phyloP scores from a whole-genome alignment of 2,888 invertebrate species.

The Platerodrilus igneus region DNA sequence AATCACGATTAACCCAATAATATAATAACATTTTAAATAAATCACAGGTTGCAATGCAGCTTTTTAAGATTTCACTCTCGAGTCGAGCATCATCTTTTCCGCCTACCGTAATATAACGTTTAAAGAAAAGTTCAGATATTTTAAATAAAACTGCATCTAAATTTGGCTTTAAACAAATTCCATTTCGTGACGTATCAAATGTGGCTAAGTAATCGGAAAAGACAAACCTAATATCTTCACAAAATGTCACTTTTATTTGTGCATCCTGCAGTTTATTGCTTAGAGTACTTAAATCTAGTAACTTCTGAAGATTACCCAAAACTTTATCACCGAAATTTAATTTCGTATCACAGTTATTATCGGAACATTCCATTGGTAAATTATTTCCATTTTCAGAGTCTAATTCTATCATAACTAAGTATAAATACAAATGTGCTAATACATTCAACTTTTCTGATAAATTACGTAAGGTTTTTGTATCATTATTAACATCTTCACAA shows the following conservation, averaged over 20 bases:
- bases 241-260: conserved; percentile 55
- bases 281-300: conserved; percentile 56
- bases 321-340: conserved; percentile 52
- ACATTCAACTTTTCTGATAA: conserved; percentile 38
- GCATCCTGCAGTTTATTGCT: conserved; percentile 41
- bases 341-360: conserved; percentile 23
- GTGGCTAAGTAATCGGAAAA: conserved; percentile 55
- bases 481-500: conserved; percentile 35
- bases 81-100: conserved; percentile 33
- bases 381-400: conserved; percentile 36
- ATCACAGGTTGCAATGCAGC: conserved; percentile 58
- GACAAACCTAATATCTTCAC: conserved; percentile 49
- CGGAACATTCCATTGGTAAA: too few species aligned
- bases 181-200: conserved; percentile 47
- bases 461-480: conserved; percentile 34
- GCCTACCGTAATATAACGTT: conserved; percentile 35
- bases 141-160: conserved; percentile 44
- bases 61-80: conserved; percentile 30
- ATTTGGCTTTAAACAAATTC: conserved; percentile 46
- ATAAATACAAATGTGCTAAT: conserved; percentile 40
- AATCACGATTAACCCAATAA: conserved; percentile 65
- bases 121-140: conserved; percentile 43
- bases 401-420: too few species aligned
- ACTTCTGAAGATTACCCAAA: conserved; percentile 59
- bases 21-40: conserved; percentile 66